Percentiles rank a stretch among this genome's conserved stretches.
These are phyloP conservation scores for Sialis lutaria DNA, from an alignment of 2,888 invertebrate genomes.

Conservation along the genomic window DNA sequence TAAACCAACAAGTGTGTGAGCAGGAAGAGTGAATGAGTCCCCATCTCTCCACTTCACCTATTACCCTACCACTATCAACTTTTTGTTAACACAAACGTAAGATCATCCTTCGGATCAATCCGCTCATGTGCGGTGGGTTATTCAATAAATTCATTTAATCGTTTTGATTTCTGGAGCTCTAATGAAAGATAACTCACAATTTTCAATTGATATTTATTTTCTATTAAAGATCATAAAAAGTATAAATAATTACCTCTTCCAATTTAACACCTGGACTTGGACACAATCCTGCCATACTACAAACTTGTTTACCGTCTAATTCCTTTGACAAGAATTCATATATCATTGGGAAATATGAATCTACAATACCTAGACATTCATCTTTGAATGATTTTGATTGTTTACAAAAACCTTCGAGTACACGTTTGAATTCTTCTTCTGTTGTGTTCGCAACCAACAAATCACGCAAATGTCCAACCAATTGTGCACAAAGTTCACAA, in stretches of 20 bases:
- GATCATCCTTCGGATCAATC: too few species aligned
- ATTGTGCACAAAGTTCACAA: slow-evolving; percentile 72
- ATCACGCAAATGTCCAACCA: slow-evolving; percentile 63
- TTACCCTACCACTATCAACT: too few species aligned
- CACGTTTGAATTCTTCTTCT: slow-evolving; percentile 59
- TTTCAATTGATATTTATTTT: slow-evolving; percentile 6
- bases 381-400: slow-evolving; percentile 54
- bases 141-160: too few species aligned
- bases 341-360: slow-evolving; percentile 58
- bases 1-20: too few species aligned
- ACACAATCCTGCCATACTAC: slow-evolving; percentile 54
- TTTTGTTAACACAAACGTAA: too few species aligned
- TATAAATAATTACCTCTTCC: slow-evolving; percentile 10
- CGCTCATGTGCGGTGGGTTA: too few species aligned
- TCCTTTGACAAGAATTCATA: slow-evolving; percentile 52
- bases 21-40: too few species aligned
- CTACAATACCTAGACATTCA: slow-evolving; percentile 60
- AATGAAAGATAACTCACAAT: not conserved
- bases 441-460: slow-evolving; percentile 72
- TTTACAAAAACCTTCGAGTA: slow-evolving; percentile 62
- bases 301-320: slow-evolving; percentile 50
- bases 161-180: too few species aligned
- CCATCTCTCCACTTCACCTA: too few species aligned
- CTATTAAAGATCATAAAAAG: slow-evolving; percentile 20
- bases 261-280: slow-evolving; percentile 18